Percentiles rank a stretch among this genome's conserved stretches.
These are phyloP conservation scores for Lineus longissimus DNA, from an alignment of 1,140 invertebrate genomes.

Conservation along the genomic window DNA sequence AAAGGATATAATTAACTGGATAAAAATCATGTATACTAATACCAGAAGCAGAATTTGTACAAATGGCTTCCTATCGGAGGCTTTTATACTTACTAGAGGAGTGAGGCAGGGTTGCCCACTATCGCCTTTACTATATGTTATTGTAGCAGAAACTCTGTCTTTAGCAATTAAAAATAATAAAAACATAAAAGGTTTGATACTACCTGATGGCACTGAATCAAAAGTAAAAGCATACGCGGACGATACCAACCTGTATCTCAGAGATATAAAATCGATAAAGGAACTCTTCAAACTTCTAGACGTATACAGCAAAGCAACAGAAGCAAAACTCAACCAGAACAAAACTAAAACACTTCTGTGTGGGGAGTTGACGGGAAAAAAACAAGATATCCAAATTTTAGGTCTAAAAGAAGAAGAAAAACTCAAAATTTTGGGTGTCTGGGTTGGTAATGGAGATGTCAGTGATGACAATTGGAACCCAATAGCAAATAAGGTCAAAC, in stretches of 20 bases:
- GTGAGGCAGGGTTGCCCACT: slow-evolving; percentile 16
- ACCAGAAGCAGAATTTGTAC: slow-evolving; percentile 1
- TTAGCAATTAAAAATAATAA: slow-evolving; percentile 9
- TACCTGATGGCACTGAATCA: slow-evolving; percentile 21
- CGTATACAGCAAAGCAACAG: slow-evolving; percentile 21
- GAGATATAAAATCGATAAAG: slow-evolving; percentile 15
- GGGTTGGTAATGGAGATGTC: too few relatives aligned
- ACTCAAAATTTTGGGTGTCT: too few relatives aligned
- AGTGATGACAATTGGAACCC: too few relatives aligned
- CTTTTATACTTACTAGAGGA: neutral
- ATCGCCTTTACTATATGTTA: slow-evolving; percentile 9
- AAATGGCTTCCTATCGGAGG: slow-evolving; percentile 5
- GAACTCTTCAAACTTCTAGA: slow-evolving; percentile 14
- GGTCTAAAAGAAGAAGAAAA: too few relatives aligned
- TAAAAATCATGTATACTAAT: slow-evolving; percentile 8
- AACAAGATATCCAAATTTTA: too few relatives aligned
- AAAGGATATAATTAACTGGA: slow-evolving; percentile 7
- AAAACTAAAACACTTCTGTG: neutral
- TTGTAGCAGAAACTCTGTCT: slow-evolving; percentile 3
- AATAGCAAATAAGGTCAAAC: too few relatives aligned
- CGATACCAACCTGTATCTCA: slow-evolving; percentile 22
- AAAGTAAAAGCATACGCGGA: slow-evolving; percentile 28
- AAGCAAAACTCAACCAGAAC: slow-evolving; percentile 20
- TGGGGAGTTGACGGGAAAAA: too few relatives aligned
- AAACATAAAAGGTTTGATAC: slow-evolving; percentile 23